Percentiles rank a stretch among this genome's conserved stretches.
These are phyloP conservation scores for Chloroceryle amazona DNA, from an alignment of 2,797 vertebrate species.

Conservation along the genomic window DNA sequence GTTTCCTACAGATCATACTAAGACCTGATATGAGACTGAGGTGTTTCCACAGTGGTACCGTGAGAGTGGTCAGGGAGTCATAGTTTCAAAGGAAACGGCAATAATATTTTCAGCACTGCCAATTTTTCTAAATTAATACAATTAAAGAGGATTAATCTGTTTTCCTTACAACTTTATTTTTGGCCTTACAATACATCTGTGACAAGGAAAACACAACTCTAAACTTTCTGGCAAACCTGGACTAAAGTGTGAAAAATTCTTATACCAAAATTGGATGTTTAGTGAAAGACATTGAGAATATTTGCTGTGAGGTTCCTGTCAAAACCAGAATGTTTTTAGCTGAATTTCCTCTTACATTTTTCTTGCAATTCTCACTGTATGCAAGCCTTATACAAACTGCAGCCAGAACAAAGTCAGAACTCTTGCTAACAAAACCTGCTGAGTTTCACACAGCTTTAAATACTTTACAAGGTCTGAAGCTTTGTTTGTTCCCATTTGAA, in stretches of 20 bases:
- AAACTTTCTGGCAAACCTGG: not conserved
- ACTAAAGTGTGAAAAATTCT: not conserved
- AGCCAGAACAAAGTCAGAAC: conserved; percentile 21
- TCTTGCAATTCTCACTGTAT: not conserved
- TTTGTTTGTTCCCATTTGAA: conserved; percentile 73
- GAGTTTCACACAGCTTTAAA: conserved; percentile 68
- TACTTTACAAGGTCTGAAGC: conserved; percentile 73
- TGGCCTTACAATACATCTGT: not conserved
- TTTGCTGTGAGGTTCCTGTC: not conserved
- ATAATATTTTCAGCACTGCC: not conserved
- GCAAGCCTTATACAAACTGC: conserved; percentile 15
- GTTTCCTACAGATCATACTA: not conserved
- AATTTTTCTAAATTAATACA: not conserved
- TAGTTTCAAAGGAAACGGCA: not conserved
- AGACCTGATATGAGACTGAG: not conserved
- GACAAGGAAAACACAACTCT: not conserved
- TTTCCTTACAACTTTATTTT: not conserved
- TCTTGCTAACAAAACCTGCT: conserved; percentile 54
- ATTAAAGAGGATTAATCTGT: not conserved
- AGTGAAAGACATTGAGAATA: not conserved
- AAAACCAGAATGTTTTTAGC: not conserved
- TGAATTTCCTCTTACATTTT: not conserved
- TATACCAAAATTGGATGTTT: not conserved
- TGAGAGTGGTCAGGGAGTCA: not conserved
- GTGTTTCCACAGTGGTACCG: not conserved